Percentiles rank a stretch among this genome's conserved stretches.
These are phyloP conservation scores for Labeo rohita DNA, from an alignment of 2,113 vertebrate species.

Conservation along the genomic window DNA sequence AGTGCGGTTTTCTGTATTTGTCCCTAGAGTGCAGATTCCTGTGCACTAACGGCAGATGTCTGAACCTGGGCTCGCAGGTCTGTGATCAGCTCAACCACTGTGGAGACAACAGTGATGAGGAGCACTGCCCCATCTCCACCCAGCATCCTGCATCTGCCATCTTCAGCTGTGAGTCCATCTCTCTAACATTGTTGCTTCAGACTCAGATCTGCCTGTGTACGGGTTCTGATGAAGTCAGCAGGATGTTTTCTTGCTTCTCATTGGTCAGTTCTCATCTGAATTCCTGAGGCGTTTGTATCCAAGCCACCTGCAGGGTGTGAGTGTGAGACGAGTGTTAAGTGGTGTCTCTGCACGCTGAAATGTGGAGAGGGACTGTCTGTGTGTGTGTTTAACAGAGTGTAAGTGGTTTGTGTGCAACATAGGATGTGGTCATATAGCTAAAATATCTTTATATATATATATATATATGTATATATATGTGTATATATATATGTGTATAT, in stretches of 20 bases:
- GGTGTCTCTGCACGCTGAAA: background rate
- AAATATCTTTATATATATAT: no score
- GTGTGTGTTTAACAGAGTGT: background rate
- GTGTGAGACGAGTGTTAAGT: constrained; percentile 32
- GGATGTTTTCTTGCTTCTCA: background rate
- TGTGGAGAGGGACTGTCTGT: background rate
- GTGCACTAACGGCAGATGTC: constrained; percentile 96
- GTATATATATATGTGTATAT: no score
- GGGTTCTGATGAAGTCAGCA: background rate
- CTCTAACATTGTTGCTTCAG: background rate
- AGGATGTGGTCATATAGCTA: background rate
- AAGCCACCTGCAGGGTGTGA: constrained; percentile 19
- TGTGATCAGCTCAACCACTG: constrained; percentile 98
- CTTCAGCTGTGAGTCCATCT: constrained; percentile 90
- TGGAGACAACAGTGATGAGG: constrained; percentile 97
- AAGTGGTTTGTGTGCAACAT: background rate
- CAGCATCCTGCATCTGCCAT: constrained; percentile 92
- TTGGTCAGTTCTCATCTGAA: constrained; percentile 2
- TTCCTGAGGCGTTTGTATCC: constrained; percentile 10
- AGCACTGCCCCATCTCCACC: constrained; percentile 93
- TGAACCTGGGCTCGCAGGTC: constrained; percentile 92
- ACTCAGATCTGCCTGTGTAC: background rate
- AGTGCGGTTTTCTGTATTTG: constrained; percentile 28
- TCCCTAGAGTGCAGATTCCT: constrained; percentile 96
- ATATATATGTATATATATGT: no score